Percentiles rank a stretch among this genome's conserved stretches.
phyloP scores from a whole-genome alignment of 2,797 vertebrate genomes.

The Antrozous pallidus region DNA sequence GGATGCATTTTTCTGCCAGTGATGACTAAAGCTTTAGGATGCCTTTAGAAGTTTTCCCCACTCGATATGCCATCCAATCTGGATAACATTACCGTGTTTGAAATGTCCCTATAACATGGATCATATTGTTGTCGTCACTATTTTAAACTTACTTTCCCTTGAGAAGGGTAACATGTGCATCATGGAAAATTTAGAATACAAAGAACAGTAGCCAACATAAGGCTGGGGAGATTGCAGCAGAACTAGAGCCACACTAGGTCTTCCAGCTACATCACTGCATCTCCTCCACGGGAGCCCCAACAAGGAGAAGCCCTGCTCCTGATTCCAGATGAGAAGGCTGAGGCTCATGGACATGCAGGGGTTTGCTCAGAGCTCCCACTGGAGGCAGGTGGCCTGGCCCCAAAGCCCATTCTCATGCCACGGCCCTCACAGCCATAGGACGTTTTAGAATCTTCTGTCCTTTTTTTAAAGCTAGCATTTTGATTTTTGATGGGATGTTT shows the following conservation, averaged over 20 bases:
- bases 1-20: neutral
- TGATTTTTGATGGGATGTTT: neutral
- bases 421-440: neutral
- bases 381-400: neutral
- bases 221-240: neutral
- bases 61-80: neutral
- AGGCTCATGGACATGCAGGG: fast-evolving
- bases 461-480: neutral
- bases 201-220: neutral
- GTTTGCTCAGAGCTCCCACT: neutral
- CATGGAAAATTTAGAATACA: neutral
- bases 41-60: neutral
- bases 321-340: neutral
- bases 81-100: neutral
- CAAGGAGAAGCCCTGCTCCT: neutral
- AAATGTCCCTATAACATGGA: neutral
- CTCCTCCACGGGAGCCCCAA: neutral
- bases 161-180: neutral
- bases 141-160: neutral
- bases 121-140: neutral
- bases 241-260: neutral
- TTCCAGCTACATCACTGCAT: neutral
- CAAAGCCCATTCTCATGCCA: too few relatives aligned
- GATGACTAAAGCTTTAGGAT: neutral
- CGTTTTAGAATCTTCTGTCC: neutral